Base-by-base conservation (phyloP, 2,113 vertebrate genomes). In the Siphamia tubifer region DNA sequence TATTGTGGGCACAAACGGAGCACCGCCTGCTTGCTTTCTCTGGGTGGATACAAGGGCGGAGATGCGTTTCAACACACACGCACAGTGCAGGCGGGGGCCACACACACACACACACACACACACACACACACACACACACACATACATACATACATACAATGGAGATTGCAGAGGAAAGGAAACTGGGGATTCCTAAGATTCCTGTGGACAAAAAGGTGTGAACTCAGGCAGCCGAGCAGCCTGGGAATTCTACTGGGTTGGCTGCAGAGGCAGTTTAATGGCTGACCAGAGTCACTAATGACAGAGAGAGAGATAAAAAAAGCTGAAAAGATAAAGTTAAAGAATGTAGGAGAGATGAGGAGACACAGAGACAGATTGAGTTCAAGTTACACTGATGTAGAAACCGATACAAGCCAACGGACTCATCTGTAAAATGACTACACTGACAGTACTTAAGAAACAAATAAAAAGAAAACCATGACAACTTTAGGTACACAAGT, bases 131-230 rank as follows among this genome's bases (percentile, higher is more conserved):
- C 61, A 31, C 57, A 68, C 57, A 64, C 64, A 66, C 61, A 58
- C 71, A 56, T 16, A 44, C 73, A 68, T 45, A 20, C 61, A 64
- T 53, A 45, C 65, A 77, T 69, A 89, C 78, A 87, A 85, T 84
- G 57, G 83, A 85, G 72, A 74, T 82, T 74, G 76, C 54, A 27
- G 60, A 75, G 73, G 74, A 89, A 73, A 86, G 83, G 85, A 89
- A 89, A 79, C 80, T 83, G 68, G 74, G 79, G 79, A 92, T 92
- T 93, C 89, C 83, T 81, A 30, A 82, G 83, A 92, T 92, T 91
- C 89, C 86, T 90, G 74, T 66, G 77, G 78, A 86, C 72, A 85
- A 86, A 91, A 92, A 91, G 89, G 90, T 92, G 91, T 88, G 85
- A 91, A 86, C 82, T 78, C 56, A 47, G 68, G 78, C 86, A 72